Base-by-base conservation (phyloP, 2,888 invertebrate species). In the Dascillus cervinus region DNA sequence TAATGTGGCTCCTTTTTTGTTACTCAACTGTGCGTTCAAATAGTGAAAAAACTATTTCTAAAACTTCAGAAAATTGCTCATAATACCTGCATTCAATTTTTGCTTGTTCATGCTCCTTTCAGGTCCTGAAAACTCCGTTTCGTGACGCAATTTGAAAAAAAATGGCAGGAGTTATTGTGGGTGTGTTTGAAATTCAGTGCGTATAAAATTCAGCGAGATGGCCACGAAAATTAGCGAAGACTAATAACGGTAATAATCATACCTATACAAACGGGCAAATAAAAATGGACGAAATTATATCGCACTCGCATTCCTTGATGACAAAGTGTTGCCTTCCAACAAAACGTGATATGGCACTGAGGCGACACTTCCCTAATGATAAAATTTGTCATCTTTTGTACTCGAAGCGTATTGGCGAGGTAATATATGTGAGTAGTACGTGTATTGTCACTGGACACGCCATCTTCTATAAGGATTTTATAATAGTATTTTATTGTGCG, bases 311-410 rank as follows among this genome's bases (percentile, higher is more conserved):
- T 50, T 51, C 34, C 34, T 37, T 38, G 34, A 42, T 55, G 55
- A 57, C 55, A 56, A 56, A 56, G 50, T 47, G 47, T 42, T 37
- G 34, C 33, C 46, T 46, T 45, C 44, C 44, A 46, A 48, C 49
- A 48, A 50, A 52, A 53, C 53, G 50, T 46, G 52, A 52, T 51
- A 52, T 52, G 47, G 45, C 51, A 43, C 38, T 38, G 42, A 46
- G 41, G 47, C 52, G 54, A 56, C 54, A 56, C 52, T 50, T 51
- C 47, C 46, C 52, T 56, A 56, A 56, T 53, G 56, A 50, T 50
- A 49, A 47, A 48, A 55, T 56, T 52, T 53, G 56, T 55, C 55
- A 55, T 56, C 54, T 55, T 53, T 55, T 56, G 56, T 56, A 47
- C 49, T 46, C 47, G 50, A 45, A 51, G 49, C 54, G 50, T 57